Conservation (phyloP, 2,888 invertebrate species). For the Melanargia galathea region DNA sequence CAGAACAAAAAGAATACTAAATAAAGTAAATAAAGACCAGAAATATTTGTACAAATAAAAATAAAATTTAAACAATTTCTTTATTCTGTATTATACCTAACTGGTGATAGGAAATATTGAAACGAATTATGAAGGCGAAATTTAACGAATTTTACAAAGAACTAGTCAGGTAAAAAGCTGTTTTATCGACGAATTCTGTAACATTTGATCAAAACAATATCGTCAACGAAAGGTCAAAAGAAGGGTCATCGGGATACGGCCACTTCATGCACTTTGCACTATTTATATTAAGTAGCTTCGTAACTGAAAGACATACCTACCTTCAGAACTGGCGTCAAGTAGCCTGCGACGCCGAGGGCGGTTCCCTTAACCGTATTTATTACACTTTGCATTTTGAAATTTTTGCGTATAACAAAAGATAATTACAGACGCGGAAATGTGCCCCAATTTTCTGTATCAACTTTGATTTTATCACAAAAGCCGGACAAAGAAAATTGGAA, state of each 20-base stretch:
- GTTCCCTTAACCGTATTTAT: constrained; percentile 97
- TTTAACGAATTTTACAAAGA: not conserved
- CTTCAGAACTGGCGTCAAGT: constrained; percentile 97
- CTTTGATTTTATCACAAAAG: constrained; percentile 32
- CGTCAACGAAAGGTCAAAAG: not conserved
- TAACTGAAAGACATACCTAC: constrained; percentile 84
- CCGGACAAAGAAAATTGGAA: constrained; percentile 36
- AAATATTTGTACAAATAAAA: not conserved
- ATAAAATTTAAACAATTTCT: not conserved
- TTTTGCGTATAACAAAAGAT: not conserved
- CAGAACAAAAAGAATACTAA: not conserved
- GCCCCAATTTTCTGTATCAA: constrained; percentile 26
- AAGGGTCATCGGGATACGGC: not conserved
- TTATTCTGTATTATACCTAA: not conserved
- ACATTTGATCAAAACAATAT: not conserved
- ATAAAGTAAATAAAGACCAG: not conserved
- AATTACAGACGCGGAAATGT: constrained; percentile 8
- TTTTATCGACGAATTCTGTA: no score
- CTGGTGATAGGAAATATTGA: not conserved
- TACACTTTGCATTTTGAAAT: constrained; percentile 93
- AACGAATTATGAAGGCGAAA: not conserved
- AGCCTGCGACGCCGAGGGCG: constrained; percentile 97
- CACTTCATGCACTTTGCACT: not conserved
- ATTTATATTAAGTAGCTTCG: not conserved
- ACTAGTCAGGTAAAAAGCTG: no score